A percentile compares a stretch with the other conserved stretches of the same genome.
Conservation (phyloP, 2,113 vertebrate genomes). For the Isichthys henryi region DNA sequence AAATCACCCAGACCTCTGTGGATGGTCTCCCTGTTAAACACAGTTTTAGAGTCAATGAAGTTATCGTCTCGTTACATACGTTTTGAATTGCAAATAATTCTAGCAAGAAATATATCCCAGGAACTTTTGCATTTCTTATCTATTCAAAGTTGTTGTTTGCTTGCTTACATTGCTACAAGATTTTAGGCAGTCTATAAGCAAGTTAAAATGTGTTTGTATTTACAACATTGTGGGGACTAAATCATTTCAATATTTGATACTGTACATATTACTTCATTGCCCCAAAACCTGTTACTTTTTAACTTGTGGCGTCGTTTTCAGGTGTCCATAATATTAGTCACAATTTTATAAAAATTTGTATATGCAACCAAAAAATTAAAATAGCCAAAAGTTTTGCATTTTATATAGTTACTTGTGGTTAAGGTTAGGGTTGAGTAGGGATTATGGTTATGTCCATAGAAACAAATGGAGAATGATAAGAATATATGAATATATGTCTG, state of each 20-base stretch:
- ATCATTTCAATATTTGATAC: not conserved
- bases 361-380: not conserved
- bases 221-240: not conserved
- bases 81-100: not conserved
- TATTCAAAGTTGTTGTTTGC: not conserved
- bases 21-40: slow-evolving; percentile 62
- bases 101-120: not conserved
- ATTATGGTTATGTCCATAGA: not conserved
- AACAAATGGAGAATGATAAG: not conserved
- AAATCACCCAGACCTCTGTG: slow-evolving; percentile 54
- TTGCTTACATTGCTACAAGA: not conserved
- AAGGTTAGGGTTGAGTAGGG: not conserved
- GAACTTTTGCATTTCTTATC: not conserved
- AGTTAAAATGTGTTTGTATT: not conserved
- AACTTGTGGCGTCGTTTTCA: not conserved
- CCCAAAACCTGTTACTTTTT: not conserved
- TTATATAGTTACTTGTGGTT: not conserved
- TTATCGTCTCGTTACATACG: not conserved
- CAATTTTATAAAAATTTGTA: not conserved
- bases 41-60: not conserved
- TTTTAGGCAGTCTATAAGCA: not conserved
- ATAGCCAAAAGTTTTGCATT: not conserved
- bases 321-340: not conserved
- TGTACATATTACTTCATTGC: too few relatives aligned
- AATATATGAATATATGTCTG: not conserved